Conservation (phyloP, 2,113 vertebrate species). For the Callaeas wilsoni region DNA sequence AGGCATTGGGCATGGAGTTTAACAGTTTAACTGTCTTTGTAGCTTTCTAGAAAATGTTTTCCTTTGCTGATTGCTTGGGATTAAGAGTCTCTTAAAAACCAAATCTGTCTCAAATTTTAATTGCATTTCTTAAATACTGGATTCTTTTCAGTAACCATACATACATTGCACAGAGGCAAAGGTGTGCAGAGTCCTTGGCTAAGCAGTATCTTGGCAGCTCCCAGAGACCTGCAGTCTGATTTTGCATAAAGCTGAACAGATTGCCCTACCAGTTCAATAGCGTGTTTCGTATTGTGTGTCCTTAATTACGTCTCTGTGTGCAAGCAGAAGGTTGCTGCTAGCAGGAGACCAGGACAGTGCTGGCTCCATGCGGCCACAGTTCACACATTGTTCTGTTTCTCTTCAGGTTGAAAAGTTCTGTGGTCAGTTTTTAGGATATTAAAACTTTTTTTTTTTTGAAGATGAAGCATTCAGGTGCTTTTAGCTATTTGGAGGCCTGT, state of each 20-base stretch:
- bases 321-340: neutral
- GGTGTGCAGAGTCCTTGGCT: neutral
- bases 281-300: neutral
- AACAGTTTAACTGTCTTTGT: neutral
- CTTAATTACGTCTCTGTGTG: constrained; percentile 5
- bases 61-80: neutral
- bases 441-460: neutral
- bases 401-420: neutral
- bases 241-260: constrained; percentile 8
- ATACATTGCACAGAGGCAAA: neutral
- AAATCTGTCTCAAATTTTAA: neutral
- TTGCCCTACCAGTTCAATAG: neutral
- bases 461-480: neutral
- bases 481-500: neutral
- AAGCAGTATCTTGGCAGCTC: neutral
- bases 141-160: neutral
- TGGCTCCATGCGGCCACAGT: neutral
- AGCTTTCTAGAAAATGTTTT: neutral
- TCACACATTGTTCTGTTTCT: neutral
- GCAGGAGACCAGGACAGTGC: neutral
- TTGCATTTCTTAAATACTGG: neutral
- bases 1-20: neutral
- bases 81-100: neutral
- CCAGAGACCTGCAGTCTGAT: neutral
- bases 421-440: neutral